Evolutionary conservation across 1,140 invertebrate species (phyloP), one percentile per base, ranked within the genome.

Genomic region (Zeugodacus cucurbitae): DNA sequence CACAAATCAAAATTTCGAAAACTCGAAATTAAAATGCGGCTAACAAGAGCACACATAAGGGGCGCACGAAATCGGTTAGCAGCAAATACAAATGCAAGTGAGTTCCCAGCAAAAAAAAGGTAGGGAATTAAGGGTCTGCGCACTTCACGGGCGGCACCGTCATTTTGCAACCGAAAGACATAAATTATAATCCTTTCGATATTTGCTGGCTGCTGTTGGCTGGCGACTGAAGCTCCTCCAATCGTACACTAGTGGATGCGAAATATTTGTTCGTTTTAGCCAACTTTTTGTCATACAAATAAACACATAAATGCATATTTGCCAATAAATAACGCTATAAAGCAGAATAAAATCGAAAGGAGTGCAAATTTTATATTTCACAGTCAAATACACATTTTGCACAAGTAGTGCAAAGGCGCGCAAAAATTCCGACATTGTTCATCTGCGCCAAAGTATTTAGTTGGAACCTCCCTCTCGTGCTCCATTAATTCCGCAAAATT

Each of bases 141-240:
- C n/a, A 48, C 32, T 48, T 54, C n/a, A 34, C 11, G n/a, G 41
- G 41, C 74, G 74, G 22, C 41, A 82, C 8, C 17, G 74, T 82
- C 74, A 10, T 48, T 82, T 82, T 48, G 41, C 41, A 54, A 37
- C 74, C 34, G n/a, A 82, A 82, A 82, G n/a, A 82, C 74, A 82
- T 82, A 82, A 82, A 82, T 82, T 82, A 82, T 82, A 82, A 82
- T 82, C 74, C 74, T 82, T 82, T 82, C 74, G 74, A 82, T 48
- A 29, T 48, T 48, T 82, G 41, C 41, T 48, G 41, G 58, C 22
- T 62, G 7, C 22, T 62, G 58, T 62, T 62, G 58, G 34, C 32
- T 5, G 20, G 58, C 26, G 74, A 41, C 8, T 82, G 11, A 11
- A 48, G 41, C 74, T 29, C 7, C 74, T 29, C 7, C 41, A 37